These are phyloP conservation scores for Aradophagus sp. DNA, from an alignment of 1,140 invertebrate genomes.

Conservation along the genomic window DNA sequence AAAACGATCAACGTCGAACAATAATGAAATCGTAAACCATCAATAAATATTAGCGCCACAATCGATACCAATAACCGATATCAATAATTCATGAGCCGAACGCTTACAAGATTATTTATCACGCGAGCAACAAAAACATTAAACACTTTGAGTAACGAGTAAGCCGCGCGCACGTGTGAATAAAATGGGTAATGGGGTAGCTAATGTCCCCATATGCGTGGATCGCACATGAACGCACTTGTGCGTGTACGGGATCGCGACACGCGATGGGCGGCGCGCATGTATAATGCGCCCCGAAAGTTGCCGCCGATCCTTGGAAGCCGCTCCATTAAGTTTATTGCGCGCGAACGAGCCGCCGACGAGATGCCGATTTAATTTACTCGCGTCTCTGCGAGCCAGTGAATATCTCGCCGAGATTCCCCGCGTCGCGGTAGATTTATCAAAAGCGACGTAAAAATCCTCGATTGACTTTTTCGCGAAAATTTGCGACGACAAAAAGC, in stretches of 20 bases:
- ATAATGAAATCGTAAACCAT: too few relatives aligned
- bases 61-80: too few relatives aligned
- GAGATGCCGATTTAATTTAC: slow-evolving; percentile 50
- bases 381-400: slow-evolving; percentile 24
- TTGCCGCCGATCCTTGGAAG: slow-evolving; percentile 59
- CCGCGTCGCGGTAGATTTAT: too few relatives aligned
- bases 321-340: slow-evolving; percentile 58
- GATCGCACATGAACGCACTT: slow-evolving; percentile 48
- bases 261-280: slow-evolving; percentile 68
- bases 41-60: too few relatives aligned
- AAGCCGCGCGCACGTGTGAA: slow-evolving; percentile 46
- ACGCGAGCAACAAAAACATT: too few relatives aligned
- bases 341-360: slow-evolving; percentile 43
- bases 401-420: too few relatives aligned
- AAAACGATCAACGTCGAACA: too few relatives aligned
- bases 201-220: slow-evolving; percentile 72
- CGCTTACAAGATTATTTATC: too few relatives aligned
- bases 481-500: too few relatives aligned
- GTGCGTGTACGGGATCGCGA: slow-evolving; percentile 49
- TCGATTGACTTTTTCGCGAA: too few relatives aligned
- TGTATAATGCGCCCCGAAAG: slow-evolving; percentile 66
- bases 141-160: slow-evolving; percentile 4
- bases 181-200: slow-evolving; percentile 72
- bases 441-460: too few relatives aligned
- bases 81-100: too few relatives aligned